These are phyloP conservation scores for Zalophus californianus DNA, from an alignment of 2,797 vertebrate species.

Conservation along the genomic window DNA sequence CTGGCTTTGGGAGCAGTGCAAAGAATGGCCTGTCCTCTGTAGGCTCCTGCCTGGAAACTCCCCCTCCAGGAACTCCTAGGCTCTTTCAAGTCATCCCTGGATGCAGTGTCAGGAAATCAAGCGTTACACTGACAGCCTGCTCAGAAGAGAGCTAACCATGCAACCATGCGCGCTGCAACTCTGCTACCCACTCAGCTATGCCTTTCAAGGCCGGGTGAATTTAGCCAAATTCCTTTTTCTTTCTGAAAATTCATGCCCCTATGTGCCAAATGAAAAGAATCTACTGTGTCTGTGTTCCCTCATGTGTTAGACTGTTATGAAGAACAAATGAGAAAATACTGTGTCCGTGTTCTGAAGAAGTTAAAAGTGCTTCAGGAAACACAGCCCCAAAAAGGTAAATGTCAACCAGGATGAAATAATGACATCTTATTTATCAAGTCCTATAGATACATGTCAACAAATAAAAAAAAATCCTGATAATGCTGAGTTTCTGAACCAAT, in stretches of 20 bases:
- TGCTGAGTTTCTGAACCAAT: constrained; percentile 59
- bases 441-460: constrained; percentile 54
- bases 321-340: constrained; percentile 65
- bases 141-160: neutral
- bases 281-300: neutral
- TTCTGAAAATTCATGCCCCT: constrained; percentile 48
- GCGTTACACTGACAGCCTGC: neutral
- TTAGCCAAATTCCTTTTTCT: constrained; percentile 60
- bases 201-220: neutral
- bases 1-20: neutral
- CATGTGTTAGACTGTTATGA: constrained; percentile 39
- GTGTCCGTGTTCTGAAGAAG: constrained; percentile 32
- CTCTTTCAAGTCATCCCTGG: neutral
- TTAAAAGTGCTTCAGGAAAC: constrained; percentile 63
- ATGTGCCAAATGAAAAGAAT: constrained; percentile 59
- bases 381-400: constrained; percentile 60
- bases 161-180: neutral
- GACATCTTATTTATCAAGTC: constrained; percentile 66
- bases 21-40: neutral
- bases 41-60: neutral
- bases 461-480: constrained; percentile 50
- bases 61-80: neutral
- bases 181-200: neutral
- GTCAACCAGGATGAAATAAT: constrained; percentile 66
- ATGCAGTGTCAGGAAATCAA: neutral